phyloP scores from a whole-genome alignment of 2,888 invertebrate species.

The Torymus tubicola region DNA sequence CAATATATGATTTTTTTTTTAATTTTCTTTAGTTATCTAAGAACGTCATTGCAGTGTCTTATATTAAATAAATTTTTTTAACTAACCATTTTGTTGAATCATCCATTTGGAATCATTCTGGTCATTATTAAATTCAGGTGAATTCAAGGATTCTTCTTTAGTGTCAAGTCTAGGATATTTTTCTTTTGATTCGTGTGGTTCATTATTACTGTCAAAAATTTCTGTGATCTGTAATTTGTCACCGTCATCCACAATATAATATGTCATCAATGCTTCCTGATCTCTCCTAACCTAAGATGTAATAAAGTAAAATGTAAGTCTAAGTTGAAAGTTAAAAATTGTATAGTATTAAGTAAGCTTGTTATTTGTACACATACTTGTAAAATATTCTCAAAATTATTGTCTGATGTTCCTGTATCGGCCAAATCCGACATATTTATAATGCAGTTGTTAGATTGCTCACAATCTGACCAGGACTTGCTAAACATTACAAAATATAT shows the following conservation, averaged over 20 bases:
- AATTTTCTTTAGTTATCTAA: background rate
- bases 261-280: conserved; percentile 93
- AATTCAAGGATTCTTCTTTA: conserved; percentile 6
- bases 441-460: conserved; percentile 67
- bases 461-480: conserved; percentile 68
- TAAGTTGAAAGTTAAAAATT: conserved; percentile 6
- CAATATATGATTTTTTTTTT: background rate
- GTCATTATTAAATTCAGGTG: conserved; percentile 8
- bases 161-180: conserved; percentile 8
- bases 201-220: conserved; percentile 83
- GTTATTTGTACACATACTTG: conserved; percentile 68
- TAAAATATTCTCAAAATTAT: conserved; percentile 79
- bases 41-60: too few species aligned
- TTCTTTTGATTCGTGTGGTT: conserved; percentile 1
- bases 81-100: conserved; percentile 46
- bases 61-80: background rate
- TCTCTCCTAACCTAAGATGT: conserved; percentile 86
- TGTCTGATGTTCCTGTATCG: conserved; percentile 70
- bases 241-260: conserved; percentile 92
- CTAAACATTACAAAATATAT: conserved; percentile 61
- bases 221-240: conserved; percentile 93
- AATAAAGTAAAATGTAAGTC: conserved; percentile 68
- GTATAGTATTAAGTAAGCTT: conserved; percentile 1
- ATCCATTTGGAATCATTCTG: conserved; percentile 25
- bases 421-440: conserved; percentile 70